These are phyloP conservation scores for Myoxocephalus aenaeus DNA, from an alignment of 2,797 vertebrate genomes.

Conservation along the genomic window DNA sequence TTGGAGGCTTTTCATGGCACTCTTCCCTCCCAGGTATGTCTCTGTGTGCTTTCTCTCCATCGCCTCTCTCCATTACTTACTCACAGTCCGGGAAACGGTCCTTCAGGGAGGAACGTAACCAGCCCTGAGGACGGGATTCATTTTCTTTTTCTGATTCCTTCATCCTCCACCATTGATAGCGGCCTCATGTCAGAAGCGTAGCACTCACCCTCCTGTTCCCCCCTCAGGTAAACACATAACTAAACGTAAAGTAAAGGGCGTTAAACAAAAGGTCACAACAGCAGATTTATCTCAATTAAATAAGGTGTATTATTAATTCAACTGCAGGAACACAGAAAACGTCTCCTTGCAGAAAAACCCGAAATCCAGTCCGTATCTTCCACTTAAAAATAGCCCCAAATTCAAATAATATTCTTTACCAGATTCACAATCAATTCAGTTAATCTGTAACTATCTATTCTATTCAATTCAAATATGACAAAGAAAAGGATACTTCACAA, in stretches of 20 bases:
- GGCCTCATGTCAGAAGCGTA: background rate
- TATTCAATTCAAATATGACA: background rate
- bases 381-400: background rate
- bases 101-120: background rate
- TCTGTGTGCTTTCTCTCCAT: background rate
- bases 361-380: background rate
- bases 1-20: background rate
- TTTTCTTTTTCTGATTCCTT: background rate
- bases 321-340: background rate
- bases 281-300: background rate
- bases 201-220: background rate
- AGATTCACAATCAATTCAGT: background rate
- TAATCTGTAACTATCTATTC: background rate
- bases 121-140: background rate
- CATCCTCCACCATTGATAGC: background rate
- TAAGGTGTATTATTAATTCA: background rate
- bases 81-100: background rate
- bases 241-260: background rate
- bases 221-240: background rate
- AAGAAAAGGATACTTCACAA: background rate
- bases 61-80: background rate
- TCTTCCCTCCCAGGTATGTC: background rate
- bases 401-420: background rate
- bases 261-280: background rate
- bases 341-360: background rate